phyloP scores from a whole-genome alignment of 2,113 vertebrate species.

The Nannospalax galili region DNA sequence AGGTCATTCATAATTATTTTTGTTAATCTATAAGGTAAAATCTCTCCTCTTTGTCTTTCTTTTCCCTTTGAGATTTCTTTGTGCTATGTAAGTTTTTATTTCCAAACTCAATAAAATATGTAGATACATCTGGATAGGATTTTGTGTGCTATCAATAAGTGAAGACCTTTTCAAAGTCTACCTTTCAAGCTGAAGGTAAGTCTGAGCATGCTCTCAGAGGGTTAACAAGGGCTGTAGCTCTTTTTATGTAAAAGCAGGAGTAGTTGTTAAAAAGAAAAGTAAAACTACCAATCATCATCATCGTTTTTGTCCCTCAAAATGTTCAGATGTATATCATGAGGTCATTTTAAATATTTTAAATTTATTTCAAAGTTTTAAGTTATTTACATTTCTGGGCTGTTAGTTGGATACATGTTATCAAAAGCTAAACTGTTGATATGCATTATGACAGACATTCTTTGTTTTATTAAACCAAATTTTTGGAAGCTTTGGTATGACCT shows the following conservation, averaged over 20 bases:
- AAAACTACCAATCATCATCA: background rate
- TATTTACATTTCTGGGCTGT: background rate
- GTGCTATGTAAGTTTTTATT: background rate
- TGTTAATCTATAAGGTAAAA: constrained; percentile 64
- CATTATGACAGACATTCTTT: background rate
- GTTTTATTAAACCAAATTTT: background rate
- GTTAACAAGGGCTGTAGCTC: fast-evolving
- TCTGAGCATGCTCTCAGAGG: background rate
- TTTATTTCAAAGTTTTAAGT: background rate
- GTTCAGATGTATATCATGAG: fast-evolving
- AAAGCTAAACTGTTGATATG: background rate
- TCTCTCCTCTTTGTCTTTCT: constrained; percentile 16
- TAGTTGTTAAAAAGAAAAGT: background rate
- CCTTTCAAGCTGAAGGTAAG: background rate
- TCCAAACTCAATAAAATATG: background rate
- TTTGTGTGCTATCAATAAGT: background rate
- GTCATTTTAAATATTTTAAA: background rate
- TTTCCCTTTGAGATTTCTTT: constrained; percentile 16
- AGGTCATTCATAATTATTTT: background rate
- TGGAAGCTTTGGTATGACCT: background rate
- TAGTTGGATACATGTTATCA: background rate
- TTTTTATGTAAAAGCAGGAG: background rate
- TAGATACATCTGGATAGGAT: background rate
- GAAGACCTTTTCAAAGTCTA: background rate
- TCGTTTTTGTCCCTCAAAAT: background rate